phyloP scores from a whole-genome alignment of 2,113 vertebrate species.

The Scophthalmus maximus region DNA sequence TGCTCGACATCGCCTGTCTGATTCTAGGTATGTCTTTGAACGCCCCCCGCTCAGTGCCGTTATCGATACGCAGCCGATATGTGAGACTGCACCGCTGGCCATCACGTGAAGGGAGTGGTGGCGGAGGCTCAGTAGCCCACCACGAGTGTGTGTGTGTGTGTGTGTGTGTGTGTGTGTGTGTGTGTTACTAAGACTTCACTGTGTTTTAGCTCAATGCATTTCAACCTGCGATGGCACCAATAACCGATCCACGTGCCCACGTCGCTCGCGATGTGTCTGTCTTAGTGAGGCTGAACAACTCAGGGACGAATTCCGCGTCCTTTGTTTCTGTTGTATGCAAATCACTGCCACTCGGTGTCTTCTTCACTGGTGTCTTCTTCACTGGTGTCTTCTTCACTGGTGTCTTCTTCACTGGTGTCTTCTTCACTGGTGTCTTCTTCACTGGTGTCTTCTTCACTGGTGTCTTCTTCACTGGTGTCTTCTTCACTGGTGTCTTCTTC shows the following conservation, averaged over 20 bases:
- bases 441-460: too few species aligned
- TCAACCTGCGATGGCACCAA: not conserved
- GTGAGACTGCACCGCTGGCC: not conserved
- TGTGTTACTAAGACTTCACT: not conserved
- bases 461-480: too few species aligned
- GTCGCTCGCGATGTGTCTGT: not conserved
- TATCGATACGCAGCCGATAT: conserved; percentile 1
- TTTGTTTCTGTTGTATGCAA: conserved; percentile 20
- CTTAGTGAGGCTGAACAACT: not conserved
- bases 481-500: too few species aligned
- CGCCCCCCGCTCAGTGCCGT: not conserved
- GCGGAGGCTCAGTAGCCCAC: not conserved
- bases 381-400: too few species aligned
- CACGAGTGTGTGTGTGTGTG: too few species aligned
- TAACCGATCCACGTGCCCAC: not conserved
- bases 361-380: too few species aligned
- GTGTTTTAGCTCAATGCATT: not conserved
- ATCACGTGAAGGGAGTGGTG: conserved; percentile 58
- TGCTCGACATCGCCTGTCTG: conserved; percentile 89
- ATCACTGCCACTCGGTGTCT: not conserved
- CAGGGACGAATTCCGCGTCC: accelerated
- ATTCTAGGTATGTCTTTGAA: conserved; percentile 87
- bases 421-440: too few species aligned
- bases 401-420: too few species aligned
- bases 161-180: too few species aligned